These are phyloP conservation scores for Poicephalus gulielmi DNA, from an alignment of 2,113 vertebrate species.

Conservation along the genomic window DNA sequence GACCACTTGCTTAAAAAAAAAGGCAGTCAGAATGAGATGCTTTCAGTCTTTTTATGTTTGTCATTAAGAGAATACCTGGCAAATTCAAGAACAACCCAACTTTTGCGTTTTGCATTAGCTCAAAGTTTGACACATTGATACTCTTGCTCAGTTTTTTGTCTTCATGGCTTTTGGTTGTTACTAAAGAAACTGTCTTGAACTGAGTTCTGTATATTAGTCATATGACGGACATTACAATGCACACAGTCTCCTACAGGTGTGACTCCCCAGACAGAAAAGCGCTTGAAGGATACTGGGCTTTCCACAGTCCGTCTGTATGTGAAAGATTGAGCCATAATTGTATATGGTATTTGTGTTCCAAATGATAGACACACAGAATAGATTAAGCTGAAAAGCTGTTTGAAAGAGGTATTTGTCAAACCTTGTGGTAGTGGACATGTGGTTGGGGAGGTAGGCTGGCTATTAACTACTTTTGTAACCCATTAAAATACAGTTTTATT, in stretches of 20 bases:
- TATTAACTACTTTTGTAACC: neutral
- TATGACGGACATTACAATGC: neutral
- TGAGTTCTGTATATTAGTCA: neutral
- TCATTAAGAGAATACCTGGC: constrained; percentile 81
- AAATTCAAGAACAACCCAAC: constrained; percentile 60
- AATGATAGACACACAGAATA: neutral
- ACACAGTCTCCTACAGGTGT: neutral
- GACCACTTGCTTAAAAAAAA: constrained; percentile 64
- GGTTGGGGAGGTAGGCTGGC: neutral
- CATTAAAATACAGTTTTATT: constrained; percentile 35
- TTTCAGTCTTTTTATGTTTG: constrained; percentile 78
- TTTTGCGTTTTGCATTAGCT: constrained; percentile 72
- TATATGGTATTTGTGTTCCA: neutral
- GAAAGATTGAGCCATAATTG: neutral
- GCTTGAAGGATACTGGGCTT: neutral
- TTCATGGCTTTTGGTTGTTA: neutral
- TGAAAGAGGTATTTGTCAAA: neutral
- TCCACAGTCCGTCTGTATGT: neutral
- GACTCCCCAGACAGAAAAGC: neutral
- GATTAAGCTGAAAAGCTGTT: neutral
- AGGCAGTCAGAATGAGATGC: constrained; percentile 73
- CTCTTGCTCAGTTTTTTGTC: constrained; percentile 33
- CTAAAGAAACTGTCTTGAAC: neutral
- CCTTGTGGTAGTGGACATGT: rapidly evolving
- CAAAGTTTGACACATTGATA: constrained; percentile 41